phyloP scores from a whole-genome alignment of 2,113 vertebrate genomes.

The Pteruthius melanotis region DNA sequence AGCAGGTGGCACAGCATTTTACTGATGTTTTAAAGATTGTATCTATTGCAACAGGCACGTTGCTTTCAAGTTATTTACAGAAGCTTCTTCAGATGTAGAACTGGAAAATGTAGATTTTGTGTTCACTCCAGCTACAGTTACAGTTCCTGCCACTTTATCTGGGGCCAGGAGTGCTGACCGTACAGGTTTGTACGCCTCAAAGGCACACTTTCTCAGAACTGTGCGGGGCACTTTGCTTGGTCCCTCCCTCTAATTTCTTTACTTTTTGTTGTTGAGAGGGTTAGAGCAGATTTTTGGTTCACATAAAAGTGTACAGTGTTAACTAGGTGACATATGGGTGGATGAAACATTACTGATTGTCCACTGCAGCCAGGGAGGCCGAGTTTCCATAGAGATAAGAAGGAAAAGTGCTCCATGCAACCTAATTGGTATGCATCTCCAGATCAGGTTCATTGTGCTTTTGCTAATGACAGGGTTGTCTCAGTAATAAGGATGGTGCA shows the following conservation, averaged over 20 bases:
- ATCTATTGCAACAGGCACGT: background rate
- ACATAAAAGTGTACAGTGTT: slow-evolving; percentile 74
- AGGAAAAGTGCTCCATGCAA: slow-evolving; percentile 80
- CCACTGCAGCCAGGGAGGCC: slow-evolving; percentile 76
- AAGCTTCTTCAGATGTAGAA: background rate
- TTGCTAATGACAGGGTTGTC: slow-evolving; percentile 92
- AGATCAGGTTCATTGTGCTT: slow-evolving; percentile 88
- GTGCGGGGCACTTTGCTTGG: background rate
- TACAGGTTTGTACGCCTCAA: background rate
- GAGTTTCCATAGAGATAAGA: slow-evolving; percentile 90
- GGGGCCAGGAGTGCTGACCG: background rate
- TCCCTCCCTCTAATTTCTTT: slow-evolving; percentile 62
- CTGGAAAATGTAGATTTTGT: background rate
- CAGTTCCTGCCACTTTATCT: background rate
- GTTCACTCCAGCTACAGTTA: background rate
- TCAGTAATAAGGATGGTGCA: slow-evolving; percentile 88
- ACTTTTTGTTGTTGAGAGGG: background rate
- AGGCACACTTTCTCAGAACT: background rate
- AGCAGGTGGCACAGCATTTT: background rate
- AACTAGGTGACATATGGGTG: slow-evolving; percentile 83
- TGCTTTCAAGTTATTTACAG: background rate
- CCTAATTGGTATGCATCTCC: slow-evolving; percentile 92
- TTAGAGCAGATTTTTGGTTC: slow-evolving; percentile 64
- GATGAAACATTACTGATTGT: slow-evolving; percentile 81
- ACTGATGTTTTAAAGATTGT: background rate